Conservation (phyloP, 2,797 vertebrate species). For the Morus bassanus region DNA sequence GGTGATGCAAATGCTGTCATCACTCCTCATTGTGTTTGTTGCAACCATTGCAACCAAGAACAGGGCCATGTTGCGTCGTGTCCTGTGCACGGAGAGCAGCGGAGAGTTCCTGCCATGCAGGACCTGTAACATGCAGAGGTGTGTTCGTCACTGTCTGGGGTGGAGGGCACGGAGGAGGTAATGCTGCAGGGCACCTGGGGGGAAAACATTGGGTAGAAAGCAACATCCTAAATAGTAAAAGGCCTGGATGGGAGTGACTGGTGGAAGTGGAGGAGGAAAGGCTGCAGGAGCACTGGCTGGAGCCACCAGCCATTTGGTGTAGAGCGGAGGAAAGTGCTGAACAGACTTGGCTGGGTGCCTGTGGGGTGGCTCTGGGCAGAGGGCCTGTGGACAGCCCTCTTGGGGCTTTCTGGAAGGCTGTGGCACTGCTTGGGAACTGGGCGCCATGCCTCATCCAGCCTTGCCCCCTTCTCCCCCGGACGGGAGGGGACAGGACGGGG, state of each 20-base stretch:
- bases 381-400: not conserved
- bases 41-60: not conserved
- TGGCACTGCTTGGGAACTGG: not conserved
- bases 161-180: not conserved
- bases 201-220: not conserved
- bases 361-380: not conserved
- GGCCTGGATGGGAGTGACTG: not conserved
- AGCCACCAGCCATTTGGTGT: not conserved
- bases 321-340: not conserved
- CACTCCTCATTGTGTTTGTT: not conserved
- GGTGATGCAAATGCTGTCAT: not conserved
- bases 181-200: not conserved
- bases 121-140: not conserved
- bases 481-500: not conserved
- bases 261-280: not conserved
- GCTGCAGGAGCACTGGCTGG: accelerated
- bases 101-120: not conserved
- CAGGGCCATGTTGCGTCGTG: accelerated
- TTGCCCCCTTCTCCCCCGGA: not conserved
- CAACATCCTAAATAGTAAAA: not conserved
- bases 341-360: not conserved
- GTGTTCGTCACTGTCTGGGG: not conserved
- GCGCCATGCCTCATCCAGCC: not conserved
- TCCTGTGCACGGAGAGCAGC: not conserved
- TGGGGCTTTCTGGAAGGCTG: not conserved